phyloP scores from a whole-genome alignment of 2,113 vertebrate species.

The Odocoileus virginianus region DNA sequence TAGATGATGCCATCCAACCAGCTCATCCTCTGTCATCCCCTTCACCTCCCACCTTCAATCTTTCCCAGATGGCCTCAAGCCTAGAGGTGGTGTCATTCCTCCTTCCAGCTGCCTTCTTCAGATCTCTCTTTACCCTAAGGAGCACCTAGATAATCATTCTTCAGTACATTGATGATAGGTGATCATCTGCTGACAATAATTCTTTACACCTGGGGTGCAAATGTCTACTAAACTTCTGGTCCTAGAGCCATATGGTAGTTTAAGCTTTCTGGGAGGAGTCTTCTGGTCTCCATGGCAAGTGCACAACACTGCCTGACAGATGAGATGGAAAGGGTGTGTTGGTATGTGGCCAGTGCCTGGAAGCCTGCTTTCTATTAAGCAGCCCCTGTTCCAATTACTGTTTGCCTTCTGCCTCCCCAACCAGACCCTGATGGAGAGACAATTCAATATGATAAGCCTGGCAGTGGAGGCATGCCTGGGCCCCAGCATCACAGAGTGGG shows the following conservation, averaged over 20 bases:
- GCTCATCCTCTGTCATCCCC: neutral
- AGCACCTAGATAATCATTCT: neutral
- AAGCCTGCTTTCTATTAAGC: neutral
- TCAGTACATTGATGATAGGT: neutral
- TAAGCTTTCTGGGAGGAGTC: too few relatives aligned
- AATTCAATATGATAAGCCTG: neutral
- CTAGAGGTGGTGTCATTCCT: neutral
- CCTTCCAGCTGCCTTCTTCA: neutral
- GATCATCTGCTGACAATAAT: neutral
- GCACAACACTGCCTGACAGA: rapidly evolving
- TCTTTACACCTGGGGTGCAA: neutral
- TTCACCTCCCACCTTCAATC: neutral
- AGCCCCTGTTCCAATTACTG: neutral
- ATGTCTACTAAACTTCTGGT: too few relatives aligned
- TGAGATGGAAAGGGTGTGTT: rapidly evolving
- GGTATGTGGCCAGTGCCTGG: rapidly evolving
- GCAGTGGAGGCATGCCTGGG: rapidly evolving
- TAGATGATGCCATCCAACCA: neutral
- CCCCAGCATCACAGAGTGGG: neutral
- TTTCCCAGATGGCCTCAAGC: neutral
- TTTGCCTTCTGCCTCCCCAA: neutral
- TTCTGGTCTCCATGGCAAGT: neutral
- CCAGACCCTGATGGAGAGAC: neutral
- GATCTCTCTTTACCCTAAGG: too few relatives aligned
- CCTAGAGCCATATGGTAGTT: rapidly evolving